Percentiles rank a stretch among this genome's conserved stretches.
phyloP scores from a whole-genome alignment of 2,888 invertebrate genomes.

The Encarsia formosa region DNA sequence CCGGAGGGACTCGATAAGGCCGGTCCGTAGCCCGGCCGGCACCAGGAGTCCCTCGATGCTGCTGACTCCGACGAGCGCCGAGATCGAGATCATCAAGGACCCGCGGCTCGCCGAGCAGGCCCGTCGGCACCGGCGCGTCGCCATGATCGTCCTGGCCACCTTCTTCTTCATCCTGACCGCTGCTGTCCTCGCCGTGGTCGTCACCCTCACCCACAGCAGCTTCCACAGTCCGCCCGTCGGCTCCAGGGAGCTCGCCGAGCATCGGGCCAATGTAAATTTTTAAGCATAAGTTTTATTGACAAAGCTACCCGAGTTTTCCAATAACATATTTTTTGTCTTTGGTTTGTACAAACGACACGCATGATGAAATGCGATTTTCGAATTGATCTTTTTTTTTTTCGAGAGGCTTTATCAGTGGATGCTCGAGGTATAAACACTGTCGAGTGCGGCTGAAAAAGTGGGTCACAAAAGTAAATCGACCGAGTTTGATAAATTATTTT shows the following conservation, averaged over 20 bases:
- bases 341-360: too few relatives aligned
- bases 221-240: conserved; percentile 62
- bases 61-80: conserved; percentile 25
- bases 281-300: too few relatives aligned
- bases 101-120: conserved; percentile 57
- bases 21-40: conserved; percentile 18
- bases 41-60: neutral
- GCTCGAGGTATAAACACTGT: too few relatives aligned
- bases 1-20: conserved; percentile 79
- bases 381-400: too few relatives aligned
- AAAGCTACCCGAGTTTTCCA: too few relatives aligned
- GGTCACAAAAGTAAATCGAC: too few relatives aligned
- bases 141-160: conserved; percentile 67
- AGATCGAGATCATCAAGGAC: too few relatives aligned
- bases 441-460: too few relatives aligned
- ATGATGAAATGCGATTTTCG: too few relatives aligned
- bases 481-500: too few relatives aligned
- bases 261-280: conserved; percentile 42
- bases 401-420: too few relatives aligned
- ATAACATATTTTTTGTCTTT: too few relatives aligned
- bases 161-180: conserved; percentile 71
- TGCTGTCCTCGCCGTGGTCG: conserved; percentile 71
- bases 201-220: conserved; percentile 71
- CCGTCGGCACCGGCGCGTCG: conserved; percentile 65
- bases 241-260: conserved; percentile 48